A percentile compares a stretch with the other conserved stretches of the same genome.
phyloP scores from a whole-genome alignment of 2,113 vertebrate genomes.

The Callipepla californica region DNA sequence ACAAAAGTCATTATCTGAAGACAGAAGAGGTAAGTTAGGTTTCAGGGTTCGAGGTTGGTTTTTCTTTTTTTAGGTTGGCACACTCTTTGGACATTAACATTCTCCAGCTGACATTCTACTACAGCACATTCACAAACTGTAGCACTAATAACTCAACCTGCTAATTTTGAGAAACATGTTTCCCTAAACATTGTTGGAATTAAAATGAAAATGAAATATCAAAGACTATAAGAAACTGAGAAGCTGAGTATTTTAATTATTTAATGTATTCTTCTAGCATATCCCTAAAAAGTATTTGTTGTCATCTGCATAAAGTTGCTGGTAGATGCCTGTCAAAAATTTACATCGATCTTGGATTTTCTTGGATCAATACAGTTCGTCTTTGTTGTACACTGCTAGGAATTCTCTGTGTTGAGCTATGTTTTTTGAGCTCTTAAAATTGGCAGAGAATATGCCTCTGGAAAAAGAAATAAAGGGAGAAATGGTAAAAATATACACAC shows the following conservation, averaged over 20 bases:
- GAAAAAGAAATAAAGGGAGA: constrained; percentile 39
- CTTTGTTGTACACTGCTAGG: constrained; percentile 12
- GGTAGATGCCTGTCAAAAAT: constrained; percentile 42
- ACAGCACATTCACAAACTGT: fast-evolving
- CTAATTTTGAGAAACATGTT: not conserved
- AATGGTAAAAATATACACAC: constrained; percentile 49
- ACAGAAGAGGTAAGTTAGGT: not conserved
- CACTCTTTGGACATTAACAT: not conserved
- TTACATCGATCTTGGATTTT: constrained; percentile 41
- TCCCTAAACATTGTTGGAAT: not conserved
- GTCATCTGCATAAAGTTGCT: not conserved
- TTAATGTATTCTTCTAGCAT: not conserved
- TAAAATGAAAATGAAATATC: not conserved
- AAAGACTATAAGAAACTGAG: not conserved
- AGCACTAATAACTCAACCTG: not conserved
- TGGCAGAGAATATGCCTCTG: constrained; percentile 10
- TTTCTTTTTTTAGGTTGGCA: not conserved
- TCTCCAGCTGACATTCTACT: fast-evolving
- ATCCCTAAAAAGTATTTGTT: not conserved
- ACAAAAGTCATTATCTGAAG: not conserved
- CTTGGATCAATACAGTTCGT: constrained; percentile 51
- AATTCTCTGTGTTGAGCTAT: not conserved
- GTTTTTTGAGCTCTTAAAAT: constrained; percentile 32
- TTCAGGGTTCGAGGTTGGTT: not conserved
- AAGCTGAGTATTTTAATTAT: not conserved